These are phyloP conservation scores for Tyrannus savana DNA, from an alignment of 2,113 vertebrate genomes.

Conservation along the genomic window DNA sequence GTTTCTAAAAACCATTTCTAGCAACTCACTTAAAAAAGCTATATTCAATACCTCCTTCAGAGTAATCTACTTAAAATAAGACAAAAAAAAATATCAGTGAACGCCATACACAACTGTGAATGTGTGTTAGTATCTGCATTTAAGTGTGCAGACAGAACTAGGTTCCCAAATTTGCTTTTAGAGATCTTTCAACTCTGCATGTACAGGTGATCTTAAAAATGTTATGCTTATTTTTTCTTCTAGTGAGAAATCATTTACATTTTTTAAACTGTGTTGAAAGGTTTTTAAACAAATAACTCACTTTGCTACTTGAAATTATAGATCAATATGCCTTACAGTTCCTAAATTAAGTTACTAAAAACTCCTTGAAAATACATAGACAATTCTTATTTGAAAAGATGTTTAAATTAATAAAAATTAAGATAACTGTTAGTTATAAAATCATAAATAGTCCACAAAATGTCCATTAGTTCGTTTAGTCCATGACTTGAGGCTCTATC, in stretches of 20 bases:
- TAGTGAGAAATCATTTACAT: background rate
- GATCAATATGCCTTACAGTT: background rate
- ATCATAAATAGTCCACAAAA: background rate
- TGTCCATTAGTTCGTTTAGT: background rate
- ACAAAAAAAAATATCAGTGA: background rate
- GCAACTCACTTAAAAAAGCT: background rate
- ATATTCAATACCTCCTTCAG: background rate
- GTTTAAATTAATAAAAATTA: background rate
- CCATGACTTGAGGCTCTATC: background rate
- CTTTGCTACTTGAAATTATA: background rate
- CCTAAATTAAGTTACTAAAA: background rate
- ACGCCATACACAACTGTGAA: background rate
- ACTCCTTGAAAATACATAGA: background rate
- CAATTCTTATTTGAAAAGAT: background rate
- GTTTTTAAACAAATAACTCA: background rate
- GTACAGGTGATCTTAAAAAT: background rate
- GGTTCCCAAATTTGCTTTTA: background rate
- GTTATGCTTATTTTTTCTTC: background rate
- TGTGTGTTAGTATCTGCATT: background rate
- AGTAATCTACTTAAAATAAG: background rate
- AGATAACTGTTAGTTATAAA: fast-evolving
- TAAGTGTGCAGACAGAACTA: background rate
- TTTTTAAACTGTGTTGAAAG: background rate
- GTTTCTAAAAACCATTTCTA: background rate
- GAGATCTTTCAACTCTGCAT: background rate